Percentiles rank a stretch among this genome's conserved stretches.
Conservation (phyloP, 2,888 invertebrate genomes). For the Rapana venosa region DNA sequence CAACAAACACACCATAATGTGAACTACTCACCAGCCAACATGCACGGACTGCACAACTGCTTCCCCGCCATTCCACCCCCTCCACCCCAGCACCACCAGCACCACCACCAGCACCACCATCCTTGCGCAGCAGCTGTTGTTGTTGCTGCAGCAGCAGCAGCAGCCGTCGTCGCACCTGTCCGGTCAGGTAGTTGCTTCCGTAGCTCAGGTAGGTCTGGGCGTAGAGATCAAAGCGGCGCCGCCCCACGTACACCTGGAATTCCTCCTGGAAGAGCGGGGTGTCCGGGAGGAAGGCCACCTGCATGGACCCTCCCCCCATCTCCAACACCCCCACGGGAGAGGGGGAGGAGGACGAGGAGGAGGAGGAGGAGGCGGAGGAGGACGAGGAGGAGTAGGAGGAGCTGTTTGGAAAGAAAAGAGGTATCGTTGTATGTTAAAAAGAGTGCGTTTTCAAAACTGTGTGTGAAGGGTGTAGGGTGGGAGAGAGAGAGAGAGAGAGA, state of each 20-base stretch:
- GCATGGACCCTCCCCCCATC: slow-evolving; percentile 81
- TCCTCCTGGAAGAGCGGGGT: slow-evolving; percentile 72
- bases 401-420: not conserved
- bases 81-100: no score
- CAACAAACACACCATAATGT: no score
- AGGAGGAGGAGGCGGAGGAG: no score
- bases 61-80: not conserved
- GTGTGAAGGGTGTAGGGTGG: no score
- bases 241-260: slow-evolving; percentile 71
- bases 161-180: slow-evolving; percentile 58
- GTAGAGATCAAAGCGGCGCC: slow-evolving; percentile 72
- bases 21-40: slow-evolving; percentile 61
- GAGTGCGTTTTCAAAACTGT: no score
- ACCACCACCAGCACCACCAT: not conserved
- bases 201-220: slow-evolving; percentile 75
- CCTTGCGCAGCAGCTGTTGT: not conserved
- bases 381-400: no score
- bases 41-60: slow-evolving; percentile 67
- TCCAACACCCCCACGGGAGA: slow-evolving; percentile 80
- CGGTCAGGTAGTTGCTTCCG: slow-evolving; percentile 68
- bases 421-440: no score
- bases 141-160: no score
- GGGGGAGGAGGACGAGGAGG: no score
- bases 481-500: no score
- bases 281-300: slow-evolving; percentile 79